Base-by-base conservation (phyloP, 2,797 vertebrate genomes). In the Danio tinwini region DNA sequence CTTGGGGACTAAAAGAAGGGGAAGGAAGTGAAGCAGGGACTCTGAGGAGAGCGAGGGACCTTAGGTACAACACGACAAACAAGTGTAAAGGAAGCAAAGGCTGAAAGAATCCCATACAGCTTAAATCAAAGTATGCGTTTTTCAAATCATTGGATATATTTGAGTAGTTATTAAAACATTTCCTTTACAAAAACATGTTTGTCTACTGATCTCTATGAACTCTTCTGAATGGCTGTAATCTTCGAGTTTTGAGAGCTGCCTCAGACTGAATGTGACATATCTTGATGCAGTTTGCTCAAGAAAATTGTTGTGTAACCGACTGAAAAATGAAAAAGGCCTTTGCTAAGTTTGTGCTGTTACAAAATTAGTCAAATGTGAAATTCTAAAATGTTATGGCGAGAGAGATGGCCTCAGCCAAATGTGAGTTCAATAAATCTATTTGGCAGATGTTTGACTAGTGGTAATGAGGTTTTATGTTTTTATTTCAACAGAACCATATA, bases 21-120 rank as follows among this genome's bases (percentile, higher is more conserved):
- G 86, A 78, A 84, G 82, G 65, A 86, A 83, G 76, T 45, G 13
- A 72, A 21, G 47, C 42, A 40, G 19, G 64, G 67, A 81, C 82
- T 76, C 53, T 5, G 63, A 2, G 74, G 78, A 63, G 47, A 74
- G 70, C 6, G 16, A 61, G 50, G 52, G 82, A 84, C 53, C 64
- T 49, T 17, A 44, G 10, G 42, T 74, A 71, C 52, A 74, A 40
- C 1, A 10, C 55, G 13, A 78, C 53, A 68, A 63, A 79, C 76
- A 71, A 71, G 68, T 45, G 49, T 50, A 21, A 69, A 16, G 29
- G 37, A 77, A 61, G 11, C 17, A 62, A 62, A 78, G 17, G 42
- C 5, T 40, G 6, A 3, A 49, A 13, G 6, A 62, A 52, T 71
- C 47, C 37, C 49, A 17, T 19, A 17, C 5, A 71, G 0, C 37